Base-by-base conservation (phyloP, 1,140 invertebrate genomes). In the Drosophila grimshawi region DNA sequence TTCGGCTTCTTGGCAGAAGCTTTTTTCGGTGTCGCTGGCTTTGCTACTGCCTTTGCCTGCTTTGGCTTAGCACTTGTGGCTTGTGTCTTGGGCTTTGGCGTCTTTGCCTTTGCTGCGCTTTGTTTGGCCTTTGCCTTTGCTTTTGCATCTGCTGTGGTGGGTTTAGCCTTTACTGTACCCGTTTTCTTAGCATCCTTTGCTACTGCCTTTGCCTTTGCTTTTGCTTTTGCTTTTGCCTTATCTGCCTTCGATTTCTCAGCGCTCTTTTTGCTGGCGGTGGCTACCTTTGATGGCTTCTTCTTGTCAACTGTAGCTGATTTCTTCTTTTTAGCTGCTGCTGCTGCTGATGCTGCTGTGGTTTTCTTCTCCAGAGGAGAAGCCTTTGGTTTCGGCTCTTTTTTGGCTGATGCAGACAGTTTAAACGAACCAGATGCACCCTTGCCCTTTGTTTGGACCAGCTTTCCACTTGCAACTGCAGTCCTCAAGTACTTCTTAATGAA, bases 401-500 rank as follows among this genome's bases (percentile, higher is more conserved):
- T 80, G 39, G 78, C 76, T 30, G 70, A 64, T 52, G 82, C 81
- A 4, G 71, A 79, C 5, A 95, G 75, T 81, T 95, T 95, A 93
- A 95, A 95, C 1, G 94, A 94, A 27, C 94, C 95, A 45, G 93
- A 93, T 0, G 94, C 95, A 4, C 94, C 94, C 76, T 94, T 95
- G 10, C 95, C 94, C 78, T 95, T 95, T 35, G 94, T 94, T 92
- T 95, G 94, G 3, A 94, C 93, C 37, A 95, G 77, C 3, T 92
- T 90, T 32, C 94, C 94, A 19, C 92, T 93, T 0, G 91, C 92
- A 19, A 95, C 94, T 27, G 94, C 94, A 48, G 86, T 90, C 81
- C 94, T 95, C 71, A 95, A 79, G 63, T 94, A 94, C 69, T 94
- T 94, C 73, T 94, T 94, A 64, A 95, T 95, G 92, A 94, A 95